Percentiles rank a stretch among this genome's conserved stretches.
These are phyloP conservation scores for Ctenoplectra terminalis DNA, from an alignment of 1,140 invertebrate genomes.

Conservation along the genomic window DNA sequence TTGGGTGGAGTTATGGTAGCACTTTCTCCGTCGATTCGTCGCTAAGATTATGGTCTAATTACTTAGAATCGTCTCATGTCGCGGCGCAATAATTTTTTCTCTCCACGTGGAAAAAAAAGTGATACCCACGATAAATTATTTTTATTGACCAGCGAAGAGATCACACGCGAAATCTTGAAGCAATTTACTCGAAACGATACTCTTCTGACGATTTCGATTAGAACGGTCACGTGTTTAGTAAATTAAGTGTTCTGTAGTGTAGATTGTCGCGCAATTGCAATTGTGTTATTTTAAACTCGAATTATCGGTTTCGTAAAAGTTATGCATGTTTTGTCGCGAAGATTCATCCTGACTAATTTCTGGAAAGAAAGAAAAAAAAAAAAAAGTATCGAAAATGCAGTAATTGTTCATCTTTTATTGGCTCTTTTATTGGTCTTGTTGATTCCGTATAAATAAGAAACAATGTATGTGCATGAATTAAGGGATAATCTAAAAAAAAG, in stretches of 20 bases:
- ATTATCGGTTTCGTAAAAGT: background rate
- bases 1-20: constrained; percentile 1
- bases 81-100: background rate
- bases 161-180: background rate
- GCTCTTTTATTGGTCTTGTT: background rate
- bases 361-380: too few relatives aligned
- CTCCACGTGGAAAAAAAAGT: background rate
- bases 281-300: background rate
- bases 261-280: background rate
- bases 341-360: background rate
- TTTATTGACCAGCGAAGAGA: background rate
- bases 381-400: background rate
- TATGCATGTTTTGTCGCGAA: too few relatives aligned
- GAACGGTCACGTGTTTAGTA: background rate
- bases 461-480: background rate
- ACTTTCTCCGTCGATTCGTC: background rate
- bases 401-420: background rate
- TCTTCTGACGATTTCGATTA: background rate
- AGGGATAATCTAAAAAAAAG: background rate
- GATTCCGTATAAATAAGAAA: background rate
- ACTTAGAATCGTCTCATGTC: background rate
- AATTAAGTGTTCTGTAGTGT: background rate
- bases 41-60: constrained; percentile 11
- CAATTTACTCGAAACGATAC: background rate
- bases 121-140: background rate